These are phyloP conservation scores for Nasonovia ribisnigri DNA, from an alignment of 2,888 invertebrate species.

Conservation along the genomic window DNA sequence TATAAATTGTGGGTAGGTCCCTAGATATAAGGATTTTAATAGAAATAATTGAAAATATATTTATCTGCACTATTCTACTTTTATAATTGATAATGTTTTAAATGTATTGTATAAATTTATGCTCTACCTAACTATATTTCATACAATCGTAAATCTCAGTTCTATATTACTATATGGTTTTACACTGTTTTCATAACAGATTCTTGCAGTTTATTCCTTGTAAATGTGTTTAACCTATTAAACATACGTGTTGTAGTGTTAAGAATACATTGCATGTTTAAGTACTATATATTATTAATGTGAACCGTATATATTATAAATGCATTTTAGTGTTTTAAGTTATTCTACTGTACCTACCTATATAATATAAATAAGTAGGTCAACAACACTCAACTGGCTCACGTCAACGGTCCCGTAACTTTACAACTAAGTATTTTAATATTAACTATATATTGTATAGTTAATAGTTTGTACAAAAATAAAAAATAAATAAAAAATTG, in stretches of 20 bases:
- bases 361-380: conserved; percentile 32
- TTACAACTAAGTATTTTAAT: neutral
- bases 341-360: neutral
- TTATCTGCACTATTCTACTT: neutral
- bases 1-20: neutral
- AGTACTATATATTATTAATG: neutral
- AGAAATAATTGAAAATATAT: neutral
- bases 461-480: neutral
- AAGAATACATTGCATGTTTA: neutral
- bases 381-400: conserved; percentile 23
- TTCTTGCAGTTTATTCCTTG: neutral
- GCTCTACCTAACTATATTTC: neutral
- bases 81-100: neutral
- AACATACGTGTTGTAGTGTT: neutral
- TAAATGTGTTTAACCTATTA: neutral
- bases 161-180: neutral
- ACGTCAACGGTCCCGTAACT: neutral
- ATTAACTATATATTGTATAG: neutral
- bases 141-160: neutral
- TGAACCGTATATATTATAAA: neutral
- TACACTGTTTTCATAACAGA: neutral
- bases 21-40: neutral
- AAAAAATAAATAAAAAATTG: neutral
- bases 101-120: neutral
- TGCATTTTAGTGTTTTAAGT: neutral